Evolutionary conservation across 1,140 invertebrate genomes (phyloP), one percentile per base, ranked within the genome.

Genomic region (Periplaneta americana): DNA sequence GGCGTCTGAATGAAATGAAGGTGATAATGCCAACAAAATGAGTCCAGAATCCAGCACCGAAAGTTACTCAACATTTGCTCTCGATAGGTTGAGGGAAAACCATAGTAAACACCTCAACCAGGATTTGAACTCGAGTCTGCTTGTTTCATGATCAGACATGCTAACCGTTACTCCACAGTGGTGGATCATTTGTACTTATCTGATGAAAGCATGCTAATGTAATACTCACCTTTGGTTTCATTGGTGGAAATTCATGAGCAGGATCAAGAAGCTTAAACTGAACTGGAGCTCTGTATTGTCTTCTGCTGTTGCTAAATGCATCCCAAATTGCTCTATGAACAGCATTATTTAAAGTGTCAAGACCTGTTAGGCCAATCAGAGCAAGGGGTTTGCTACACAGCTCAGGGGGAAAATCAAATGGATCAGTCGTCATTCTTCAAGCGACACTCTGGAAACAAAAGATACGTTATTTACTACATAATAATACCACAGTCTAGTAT

Each of bases 281-380:
- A 48, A 99, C 92, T 1, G 95, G 92, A n/a, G 94, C 92, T 84
- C 95, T 91, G 85, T 98, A 96, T 4, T 93, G 88, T 82, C 94
- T 91, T 33, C 96, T 90, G 86, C 95, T 96, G 84, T 94, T 94
- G 82, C 91, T 95, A 87, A 99, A 97, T 0, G 95, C 93, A 87
- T 98, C 97, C 97, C 96, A 99, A 86, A 99, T 95, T 35, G 93
- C 91, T 85, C 95, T 95, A 87, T 99, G 97, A 39, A 96, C 90
- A 17, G 95, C 91, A 91, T 98, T 98, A 84, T 94, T 94, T 11
- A 92, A 88, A 15, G 94, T 91, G 87, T 99, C 97, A 78, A 99
- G 89, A 28, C 97, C 97, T 83, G 94, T 94, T 37, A 99, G 90
- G 31, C 94, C 95, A 48, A 99, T 93, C 74, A 98, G 88, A 32